Percentiles rank a stretch among this genome's conserved stretches.
Evolutionary conservation across 1,140 invertebrate genomes (phyloP).

Genomic region (Conopomorpha cramerella): DNA sequence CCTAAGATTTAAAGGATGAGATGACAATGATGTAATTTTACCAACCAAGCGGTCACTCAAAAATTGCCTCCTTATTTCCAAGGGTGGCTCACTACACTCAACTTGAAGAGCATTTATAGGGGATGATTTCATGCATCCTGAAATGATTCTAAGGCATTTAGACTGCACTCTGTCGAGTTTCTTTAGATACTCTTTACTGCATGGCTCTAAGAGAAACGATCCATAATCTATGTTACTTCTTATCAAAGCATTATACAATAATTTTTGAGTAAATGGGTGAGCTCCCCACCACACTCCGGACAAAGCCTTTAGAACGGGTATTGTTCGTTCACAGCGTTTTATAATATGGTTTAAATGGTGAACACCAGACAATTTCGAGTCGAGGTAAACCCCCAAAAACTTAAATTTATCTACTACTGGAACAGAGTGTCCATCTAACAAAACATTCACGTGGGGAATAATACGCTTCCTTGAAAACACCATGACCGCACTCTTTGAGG

Average conservation of each 20-base stretch:
- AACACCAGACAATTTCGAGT: slow-evolving; percentile 1
- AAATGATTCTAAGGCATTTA: slow-evolving; percentile 1
- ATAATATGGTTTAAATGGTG: background rate
- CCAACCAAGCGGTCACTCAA: slow-evolving; percentile 1
- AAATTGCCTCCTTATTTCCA: background rate
- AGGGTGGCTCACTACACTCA: slow-evolving; percentile 3
- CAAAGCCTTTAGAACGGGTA: background rate
- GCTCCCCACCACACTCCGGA: slow-evolving; percentile 3
- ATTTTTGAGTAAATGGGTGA: slow-evolving; percentile 2
- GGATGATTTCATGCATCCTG: slow-evolving; percentile 3
- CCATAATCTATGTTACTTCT: slow-evolving; percentile 4
- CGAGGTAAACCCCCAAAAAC: slow-evolving; percentile 1
- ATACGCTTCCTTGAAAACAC: slow-evolving; percentile 1
- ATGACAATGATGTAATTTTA: too few relatives aligned
- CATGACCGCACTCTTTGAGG: background rate
- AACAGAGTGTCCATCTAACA: background rate
- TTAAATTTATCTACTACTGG: background rate
- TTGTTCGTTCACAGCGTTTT: background rate
- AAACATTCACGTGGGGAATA: background rate
- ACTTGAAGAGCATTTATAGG: slow-evolving; percentile 4
- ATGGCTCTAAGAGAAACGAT: slow-evolving; percentile 1
- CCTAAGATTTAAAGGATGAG: too few relatives aligned
- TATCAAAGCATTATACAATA: slow-evolving; percentile 4
- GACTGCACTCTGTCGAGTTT: background rate
- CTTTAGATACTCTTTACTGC: background rate